A percentile compares a stretch with the other conserved stretches of the same genome.
Conservation (phyloP, 1,140 invertebrate species). For the Limonius californicus region DNA sequence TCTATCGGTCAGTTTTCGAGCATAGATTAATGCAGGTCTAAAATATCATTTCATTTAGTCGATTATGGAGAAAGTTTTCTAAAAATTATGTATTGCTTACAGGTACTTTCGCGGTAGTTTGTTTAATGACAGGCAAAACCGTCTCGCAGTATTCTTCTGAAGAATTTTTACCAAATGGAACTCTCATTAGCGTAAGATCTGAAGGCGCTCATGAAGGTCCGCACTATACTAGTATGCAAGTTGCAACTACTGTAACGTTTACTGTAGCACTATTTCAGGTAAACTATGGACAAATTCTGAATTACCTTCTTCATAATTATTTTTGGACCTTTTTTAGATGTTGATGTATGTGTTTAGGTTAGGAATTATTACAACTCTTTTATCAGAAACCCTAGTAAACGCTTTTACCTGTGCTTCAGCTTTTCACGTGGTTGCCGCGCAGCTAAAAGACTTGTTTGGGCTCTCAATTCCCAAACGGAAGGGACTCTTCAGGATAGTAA, state of each 20-base stretch:
- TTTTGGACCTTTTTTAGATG: slow-evolving; percentile 67
- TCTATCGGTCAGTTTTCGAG: slow-evolving; percentile 73
- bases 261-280: slow-evolving; percentile 69
- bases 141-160: slow-evolving; percentile 50
- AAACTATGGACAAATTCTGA: too few species aligned
- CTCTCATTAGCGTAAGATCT: background rate
- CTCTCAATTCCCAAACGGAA: slow-evolving; percentile 58
- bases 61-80: background rate
- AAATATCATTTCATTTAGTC: too few species aligned
- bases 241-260: slow-evolving; percentile 66
- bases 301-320: background rate
- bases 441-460: slow-evolving; percentile 84
- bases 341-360: slow-evolving; percentile 79
- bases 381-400: slow-evolving; percentile 86
- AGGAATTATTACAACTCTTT: slow-evolving; percentile 76
- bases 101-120: slow-evolving; percentile 83
- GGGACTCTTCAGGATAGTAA: slow-evolving; percentile 71
- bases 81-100: slow-evolving; percentile 9
- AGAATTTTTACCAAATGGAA: slow-evolving; percentile 21
- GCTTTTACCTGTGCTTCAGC: slow-evolving; percentile 90
- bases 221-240: slow-evolving; percentile 54
- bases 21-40: too few species aligned
- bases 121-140: slow-evolving; percentile 84
- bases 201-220: background rate
- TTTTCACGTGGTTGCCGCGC: slow-evolving; percentile 83